Percentiles rank a stretch among this genome's conserved stretches.
Conservation (phyloP, 2,113 vertebrate species). For the Podiceps cristatus region DNA sequence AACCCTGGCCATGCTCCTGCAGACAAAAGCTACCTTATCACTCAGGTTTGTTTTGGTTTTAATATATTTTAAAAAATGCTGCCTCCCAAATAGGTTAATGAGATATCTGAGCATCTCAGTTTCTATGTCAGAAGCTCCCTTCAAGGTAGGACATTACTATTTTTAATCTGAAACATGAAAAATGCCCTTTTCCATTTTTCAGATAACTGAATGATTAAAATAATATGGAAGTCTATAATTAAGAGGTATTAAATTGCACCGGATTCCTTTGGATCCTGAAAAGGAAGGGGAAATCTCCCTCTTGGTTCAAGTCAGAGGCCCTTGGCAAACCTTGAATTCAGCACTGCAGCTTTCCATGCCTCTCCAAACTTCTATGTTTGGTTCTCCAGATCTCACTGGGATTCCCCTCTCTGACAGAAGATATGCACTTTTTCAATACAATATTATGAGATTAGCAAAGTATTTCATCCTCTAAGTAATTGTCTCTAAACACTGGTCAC, state of each 20-base stretch:
- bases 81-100: background rate
- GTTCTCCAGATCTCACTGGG: background rate
- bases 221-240: background rate
- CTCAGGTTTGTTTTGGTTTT: background rate
- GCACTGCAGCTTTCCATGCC: background rate
- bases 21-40: background rate
- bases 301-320: background rate
- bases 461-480: background rate
- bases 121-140: background rate
- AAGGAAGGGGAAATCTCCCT: background rate
- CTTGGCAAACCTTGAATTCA: background rate
- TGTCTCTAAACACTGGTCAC: background rate
- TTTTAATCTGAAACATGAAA: background rate
- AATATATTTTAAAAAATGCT: background rate
- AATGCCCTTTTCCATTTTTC: background rate
- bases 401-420: background rate
- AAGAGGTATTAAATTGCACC: background rate
- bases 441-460: background rate
- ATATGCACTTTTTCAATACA: background rate
- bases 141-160: background rate
- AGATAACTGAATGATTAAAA: background rate
- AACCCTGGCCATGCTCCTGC: background rate
- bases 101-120: background rate
- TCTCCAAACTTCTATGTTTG: background rate
- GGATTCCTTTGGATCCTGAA: background rate